Percentiles rank a stretch among this genome's conserved stretches.
Conservation (phyloP, 2,113 vertebrate genomes). For the Paradisaea rubra region DNA sequence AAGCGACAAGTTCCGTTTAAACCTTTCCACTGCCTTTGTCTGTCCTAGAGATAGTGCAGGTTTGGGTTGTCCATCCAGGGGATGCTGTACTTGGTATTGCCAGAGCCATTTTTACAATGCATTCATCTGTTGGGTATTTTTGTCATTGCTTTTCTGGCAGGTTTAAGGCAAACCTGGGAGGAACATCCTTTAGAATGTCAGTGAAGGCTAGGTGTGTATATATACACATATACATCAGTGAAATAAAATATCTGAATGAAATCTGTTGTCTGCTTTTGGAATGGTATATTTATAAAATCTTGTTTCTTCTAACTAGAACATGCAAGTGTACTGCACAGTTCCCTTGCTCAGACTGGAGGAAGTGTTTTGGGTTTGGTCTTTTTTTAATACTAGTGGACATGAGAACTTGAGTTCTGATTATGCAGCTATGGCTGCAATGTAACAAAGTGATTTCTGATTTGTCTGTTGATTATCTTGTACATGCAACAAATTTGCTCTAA, state of each 20-base stretch:
- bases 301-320: fast-evolving
- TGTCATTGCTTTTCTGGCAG: neutral
- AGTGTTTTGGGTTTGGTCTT: neutral
- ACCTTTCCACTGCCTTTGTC: fast-evolving
- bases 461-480: neutral
- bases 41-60: fast-evolving
- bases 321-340: neutral
- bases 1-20: neutral
- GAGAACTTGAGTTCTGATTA: neutral
- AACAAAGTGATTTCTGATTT: neutral
- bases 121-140: neutral
- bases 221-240: neutral
- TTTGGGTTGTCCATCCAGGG: fast-evolving
- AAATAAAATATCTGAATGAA: neutral
- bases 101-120: fast-evolving
- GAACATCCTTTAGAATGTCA: neutral
- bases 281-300: neutral
- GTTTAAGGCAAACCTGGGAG: neutral
- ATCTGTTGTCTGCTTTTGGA: neutral
- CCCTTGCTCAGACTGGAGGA: neutral
- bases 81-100: fast-evolving
- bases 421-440: neutral
- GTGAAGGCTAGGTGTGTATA: neutral
- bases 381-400: neutral
- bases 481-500: neutral